phyloP scores from a whole-genome alignment of 2,113 vertebrate species.

The Diphyllodes magnificus region DNA sequence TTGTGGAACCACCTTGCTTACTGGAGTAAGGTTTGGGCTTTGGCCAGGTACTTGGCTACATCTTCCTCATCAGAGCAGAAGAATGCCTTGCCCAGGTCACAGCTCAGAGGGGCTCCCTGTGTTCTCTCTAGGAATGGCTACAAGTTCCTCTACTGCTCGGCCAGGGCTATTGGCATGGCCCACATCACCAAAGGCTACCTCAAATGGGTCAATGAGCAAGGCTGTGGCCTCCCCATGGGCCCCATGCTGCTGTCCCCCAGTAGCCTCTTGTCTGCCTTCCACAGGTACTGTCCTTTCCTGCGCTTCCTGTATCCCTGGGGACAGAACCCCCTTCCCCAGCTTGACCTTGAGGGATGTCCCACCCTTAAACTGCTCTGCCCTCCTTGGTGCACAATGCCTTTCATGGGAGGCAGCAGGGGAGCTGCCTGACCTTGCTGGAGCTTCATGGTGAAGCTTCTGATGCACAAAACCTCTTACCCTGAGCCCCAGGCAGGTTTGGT shows the following conservation, averaged over 20 bases:
- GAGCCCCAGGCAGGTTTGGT: neutral
- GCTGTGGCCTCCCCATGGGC: slow-evolving; percentile 85
- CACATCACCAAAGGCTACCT: slow-evolving; percentile 90
- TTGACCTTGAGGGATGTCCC: neutral
- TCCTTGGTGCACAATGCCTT: neutral
- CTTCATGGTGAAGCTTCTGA: neutral
- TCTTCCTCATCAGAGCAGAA: neutral
- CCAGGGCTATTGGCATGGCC: slow-evolving; percentile 90
- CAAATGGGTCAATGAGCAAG: slow-evolving; percentile 85
- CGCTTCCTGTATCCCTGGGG: neutral
- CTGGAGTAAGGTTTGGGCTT: neutral
- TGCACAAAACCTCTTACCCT: neutral
- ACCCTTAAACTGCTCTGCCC: neutral
- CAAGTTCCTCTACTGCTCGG: slow-evolving; percentile 96
- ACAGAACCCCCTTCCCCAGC: neutral
- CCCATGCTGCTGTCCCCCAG: slow-evolving; percentile 92
- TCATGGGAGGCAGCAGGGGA: neutral
- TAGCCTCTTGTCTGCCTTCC: slow-evolving; percentile 91
- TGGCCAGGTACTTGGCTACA: accelerated
- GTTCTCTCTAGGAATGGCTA: slow-evolving; percentile 84
- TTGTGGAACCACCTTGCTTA: neutral
- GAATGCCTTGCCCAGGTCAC: neutral
- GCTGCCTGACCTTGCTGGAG: neutral
- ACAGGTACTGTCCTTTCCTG: slow-evolving; percentile 75
- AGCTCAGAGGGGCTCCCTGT: neutral